Conservation (phyloP, 2,888 invertebrate genomes). For the Myopa tessellatipennis region DNA sequence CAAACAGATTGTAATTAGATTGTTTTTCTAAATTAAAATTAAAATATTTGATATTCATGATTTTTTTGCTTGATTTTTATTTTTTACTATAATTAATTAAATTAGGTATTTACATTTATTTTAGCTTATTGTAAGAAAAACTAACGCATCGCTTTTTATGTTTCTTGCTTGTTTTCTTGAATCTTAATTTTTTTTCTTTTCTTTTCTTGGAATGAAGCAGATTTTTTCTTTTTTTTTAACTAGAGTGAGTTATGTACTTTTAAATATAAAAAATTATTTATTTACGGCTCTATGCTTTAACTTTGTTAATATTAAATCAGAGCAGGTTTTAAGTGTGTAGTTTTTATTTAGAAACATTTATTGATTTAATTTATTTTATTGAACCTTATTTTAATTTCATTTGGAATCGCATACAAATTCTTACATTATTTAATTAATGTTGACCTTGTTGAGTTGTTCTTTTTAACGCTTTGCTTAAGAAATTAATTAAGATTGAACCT, state of each 20-base stretch:
- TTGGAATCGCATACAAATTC: conserved; percentile 36
- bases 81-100: conserved; percentile 25
- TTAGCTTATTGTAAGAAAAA: conserved; percentile 12
- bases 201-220: conserved; percentile 34
- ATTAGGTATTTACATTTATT: conserved; percentile 33
- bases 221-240: conserved; percentile 47
- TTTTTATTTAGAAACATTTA: conserved; percentile 6
- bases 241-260: conserved; percentile 31
- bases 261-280: conserved; percentile 46
- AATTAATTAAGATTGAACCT: conserved; percentile 36
- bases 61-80: background rate
- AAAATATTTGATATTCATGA: too few relatives aligned
- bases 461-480: conserved; percentile 20
- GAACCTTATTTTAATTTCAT: conserved; percentile 36
- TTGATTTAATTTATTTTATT: background rate
- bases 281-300: background rate
- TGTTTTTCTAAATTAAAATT: background rate
- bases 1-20: conserved; percentile 13
- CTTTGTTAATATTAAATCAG: conserved; percentile 24
- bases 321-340: conserved; percentile 8
- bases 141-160: conserved; percentile 17
- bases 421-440: conserved; percentile 28
- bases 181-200: conserved; percentile 14
- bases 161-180: background rate
- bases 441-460: conserved; percentile 34